A percentile compares a stretch with the other conserved stretches of the same genome.
Conservation (phyloP, 2,888 invertebrate genomes). For the Drosophila differens region DNA sequence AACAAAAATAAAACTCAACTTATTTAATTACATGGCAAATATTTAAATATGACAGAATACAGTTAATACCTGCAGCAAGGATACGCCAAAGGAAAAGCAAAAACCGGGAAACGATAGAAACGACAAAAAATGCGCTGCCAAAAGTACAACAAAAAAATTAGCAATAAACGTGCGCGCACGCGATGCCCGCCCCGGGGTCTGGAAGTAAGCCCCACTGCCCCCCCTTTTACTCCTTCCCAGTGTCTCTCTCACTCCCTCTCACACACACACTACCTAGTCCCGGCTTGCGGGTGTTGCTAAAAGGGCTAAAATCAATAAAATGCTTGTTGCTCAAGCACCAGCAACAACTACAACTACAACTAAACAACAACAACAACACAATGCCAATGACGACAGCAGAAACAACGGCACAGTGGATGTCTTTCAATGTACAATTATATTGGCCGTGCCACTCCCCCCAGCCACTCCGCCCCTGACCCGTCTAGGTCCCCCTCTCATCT, state of each 20-base stretch:
- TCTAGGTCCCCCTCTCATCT: background rate
- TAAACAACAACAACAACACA: slow-evolving; percentile 9
- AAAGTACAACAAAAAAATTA: slow-evolving; percentile 62
- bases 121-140: slow-evolving; percentile 32
- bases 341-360: slow-evolving; percentile 14
- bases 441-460: slow-evolving; percentile 49
- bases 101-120: slow-evolving; percentile 14
- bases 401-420: slow-evolving; percentile 34
- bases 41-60: slow-evolving; percentile 3
- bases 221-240: too few relatives aligned
- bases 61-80: slow-evolving; percentile 5
- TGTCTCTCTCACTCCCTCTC: background rate
- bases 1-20: background rate
- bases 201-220: background rate
- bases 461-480: background rate
- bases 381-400: slow-evolving; percentile 25
- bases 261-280: slow-evolving; percentile 9
- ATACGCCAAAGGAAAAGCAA: slow-evolving; percentile 20
- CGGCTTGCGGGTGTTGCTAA: slow-evolving; percentile 47
- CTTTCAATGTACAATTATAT: slow-evolving; percentile 80
- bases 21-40: slow-evolving; percentile 5
- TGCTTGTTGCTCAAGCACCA: slow-evolving; percentile 76
- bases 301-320: slow-evolving; percentile 83
- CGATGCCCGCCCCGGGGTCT: slow-evolving; percentile 48
- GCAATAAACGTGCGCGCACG: slow-evolving; percentile 78